Base-by-base conservation (phyloP, 2,797 vertebrate species). In the Cichlasoma orientale region DNA sequence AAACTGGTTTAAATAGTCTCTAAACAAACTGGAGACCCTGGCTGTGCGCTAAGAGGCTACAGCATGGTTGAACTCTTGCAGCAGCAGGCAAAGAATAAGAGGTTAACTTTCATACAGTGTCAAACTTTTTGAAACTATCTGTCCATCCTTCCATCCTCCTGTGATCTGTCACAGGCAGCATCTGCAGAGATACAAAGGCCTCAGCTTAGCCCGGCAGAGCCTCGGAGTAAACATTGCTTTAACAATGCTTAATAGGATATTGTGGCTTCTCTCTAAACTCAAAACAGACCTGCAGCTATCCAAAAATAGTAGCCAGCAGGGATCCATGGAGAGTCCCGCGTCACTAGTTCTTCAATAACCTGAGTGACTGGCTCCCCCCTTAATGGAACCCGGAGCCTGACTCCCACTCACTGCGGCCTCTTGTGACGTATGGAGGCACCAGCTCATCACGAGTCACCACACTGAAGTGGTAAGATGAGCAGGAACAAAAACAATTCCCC, bases 321-420 rank as follows among this genome's bases (percentile, higher is more conserved):
- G 93, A 92, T 93, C 86, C 86, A 89, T 38, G 74, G 86, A 90
- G 63, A 10, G 81, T 88, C 86, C 89, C 86, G 76, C 61, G 71
- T 90, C 91, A 88, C 84, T 72, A 61, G 72, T 80, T 87, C 83
- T 79, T 90, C 84, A 91, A 89, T 91, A 91, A 92, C 82, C 76
- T 74, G 70, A 80, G 82, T 89, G 89, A 91, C 89, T 87, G 88
- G 89, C 89, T 91, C 85, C 78, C 85, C 79, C 85, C 82, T 87
- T 93, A 95, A 94, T 95, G 90, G 94, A 91, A 85, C 74, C 52
- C 72, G 93, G 92, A 95, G 93, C 94, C 93, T 87, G 75, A 86
- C 92, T 86, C 95, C 95, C 92, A 95, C 95, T 93, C 94, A 89
- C 68, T 75, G 72, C 70, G 84, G 87, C 79, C 73, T 82, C 76